Conservation (phyloP, 2,888 invertebrate species). For the Uloborus plumipes region DNA sequence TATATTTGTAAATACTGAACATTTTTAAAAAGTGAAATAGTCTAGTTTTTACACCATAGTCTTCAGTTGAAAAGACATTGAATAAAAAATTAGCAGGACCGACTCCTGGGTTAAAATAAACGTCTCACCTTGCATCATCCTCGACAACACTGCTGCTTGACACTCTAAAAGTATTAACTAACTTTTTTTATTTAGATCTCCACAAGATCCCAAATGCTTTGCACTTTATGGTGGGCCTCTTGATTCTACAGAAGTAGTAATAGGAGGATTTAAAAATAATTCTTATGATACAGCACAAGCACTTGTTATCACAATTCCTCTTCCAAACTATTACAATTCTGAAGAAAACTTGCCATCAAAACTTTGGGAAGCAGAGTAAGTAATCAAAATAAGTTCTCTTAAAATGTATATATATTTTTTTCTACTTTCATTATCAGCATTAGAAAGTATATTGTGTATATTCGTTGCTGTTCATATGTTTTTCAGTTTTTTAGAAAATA, state of each 20-base stretch:
- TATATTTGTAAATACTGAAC: no score
- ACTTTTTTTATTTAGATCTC: constrained; percentile 28
- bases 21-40: no score
- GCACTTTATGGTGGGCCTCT: constrained; percentile 67
- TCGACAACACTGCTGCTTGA: neutral
- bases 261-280: constrained; percentile 68
- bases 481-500: neutral
- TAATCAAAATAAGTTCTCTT: constrained; percentile 77
- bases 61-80: no score
- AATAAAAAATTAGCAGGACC: no score
- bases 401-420: neutral
- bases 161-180: neutral
- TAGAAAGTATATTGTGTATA: neutral
- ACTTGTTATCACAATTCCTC: constrained; percentile 89
- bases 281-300: constrained; percentile 84
- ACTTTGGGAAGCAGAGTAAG: constrained; percentile 83
- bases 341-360: constrained; percentile 81
- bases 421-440: neutral
- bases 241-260: constrained; percentile 65
- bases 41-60: no score
- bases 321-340: constrained; percentile 89
- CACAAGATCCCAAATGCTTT: constrained; percentile 67
- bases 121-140: no score
- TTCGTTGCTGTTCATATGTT: neutral
- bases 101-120: no score